Base-by-base conservation (phyloP, 2,797 vertebrate genomes). In the Melanogrammus aeglefinus region DNA sequence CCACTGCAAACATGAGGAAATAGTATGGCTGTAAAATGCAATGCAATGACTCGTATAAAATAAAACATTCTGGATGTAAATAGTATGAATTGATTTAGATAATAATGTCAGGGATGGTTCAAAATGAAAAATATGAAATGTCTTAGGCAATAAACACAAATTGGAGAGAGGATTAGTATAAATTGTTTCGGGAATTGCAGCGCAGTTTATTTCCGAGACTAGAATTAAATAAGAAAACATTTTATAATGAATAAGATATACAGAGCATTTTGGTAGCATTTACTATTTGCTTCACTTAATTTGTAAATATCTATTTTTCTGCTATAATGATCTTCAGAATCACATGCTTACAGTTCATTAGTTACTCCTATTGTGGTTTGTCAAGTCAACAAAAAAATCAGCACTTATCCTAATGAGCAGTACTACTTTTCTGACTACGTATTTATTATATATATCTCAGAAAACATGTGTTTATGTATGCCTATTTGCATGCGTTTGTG, bases 371-470 rank as follows among this genome's bases (percentile, higher is more conserved):
- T 77, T 76, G 6, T 10, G 80, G 7, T 21, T 75, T 7, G n/a
- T 33, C 10, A 66, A 66, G 36, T 39, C 76, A 75, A 38, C 38
- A 71, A n/a, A 76, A 76, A 41, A 78, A 72, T 80, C 36, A 38
- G 4, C 51, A 18, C 77, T 21, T 16, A 71, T 75, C 39, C 69
- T 73, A 36, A 71, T 77, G 21, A 77, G 71, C n/a, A 75, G 29
- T 5, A 66, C 9, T 75, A n/a, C 16, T 57, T 63, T 66, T 31
- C 13, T 76, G 47, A 33, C 29, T 76, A 57, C 35, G 13, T 76
- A n/a, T 76, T 77, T 29, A 18, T 72, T 51, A 70, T 63, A 21
- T 24, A 63, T 63, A 21, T 63, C 57, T 21, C 21, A n/a, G 57
- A 63, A 21, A 63, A 63, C 12, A 24, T 63, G 57, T 6, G 47